A percentile compares a stretch with the other conserved stretches of the same genome.
Evolutionary conservation across 2,797 vertebrate species (phyloP).

Genomic region (Pelochelys cantorii): DNA sequence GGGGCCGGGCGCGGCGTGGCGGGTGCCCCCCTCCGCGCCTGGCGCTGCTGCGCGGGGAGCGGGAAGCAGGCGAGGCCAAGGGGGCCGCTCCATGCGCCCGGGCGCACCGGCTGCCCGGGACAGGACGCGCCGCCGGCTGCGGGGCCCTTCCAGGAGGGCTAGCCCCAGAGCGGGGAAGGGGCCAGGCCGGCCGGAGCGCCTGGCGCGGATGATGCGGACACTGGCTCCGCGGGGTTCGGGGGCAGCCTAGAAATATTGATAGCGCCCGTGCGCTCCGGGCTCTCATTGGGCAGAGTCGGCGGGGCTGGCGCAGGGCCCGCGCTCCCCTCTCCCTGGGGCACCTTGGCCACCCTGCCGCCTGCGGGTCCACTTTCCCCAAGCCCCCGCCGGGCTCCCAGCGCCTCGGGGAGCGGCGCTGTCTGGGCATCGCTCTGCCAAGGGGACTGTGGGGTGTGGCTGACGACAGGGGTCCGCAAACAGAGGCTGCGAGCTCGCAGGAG

Average conservation of each 20-base stretch:
- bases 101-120: background rate
- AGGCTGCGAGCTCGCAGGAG: background rate
- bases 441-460: background rate
- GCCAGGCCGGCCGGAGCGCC: background rate
- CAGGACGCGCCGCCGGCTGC: constrained; percentile 35
- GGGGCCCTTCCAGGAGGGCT: constrained; percentile 19
- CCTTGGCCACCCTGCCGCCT: constrained; percentile 41
- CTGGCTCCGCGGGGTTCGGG: constrained; percentile 60
- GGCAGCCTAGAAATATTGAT: constrained; percentile 67
- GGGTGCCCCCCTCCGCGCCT: background rate
- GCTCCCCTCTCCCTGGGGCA: constrained; percentile 29
- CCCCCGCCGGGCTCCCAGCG: constrained; percentile 67
- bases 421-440: background rate
- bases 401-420: constrained; percentile 43
- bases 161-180: background rate
- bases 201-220: constrained; percentile 35
- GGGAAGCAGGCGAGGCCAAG: too few species aligned
- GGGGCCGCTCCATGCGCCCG: background rate
- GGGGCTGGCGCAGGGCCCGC: constrained; percentile 41
- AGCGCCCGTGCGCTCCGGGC: constrained; percentile 69
- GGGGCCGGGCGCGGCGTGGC: background rate
- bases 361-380: background rate
- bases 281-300: constrained; percentile 79
- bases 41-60: background rate
- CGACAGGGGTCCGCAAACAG: background rate